Evolutionary conservation across 2,888 invertebrate genomes (phyloP).

Genomic region (Patella caerulea): DNA sequence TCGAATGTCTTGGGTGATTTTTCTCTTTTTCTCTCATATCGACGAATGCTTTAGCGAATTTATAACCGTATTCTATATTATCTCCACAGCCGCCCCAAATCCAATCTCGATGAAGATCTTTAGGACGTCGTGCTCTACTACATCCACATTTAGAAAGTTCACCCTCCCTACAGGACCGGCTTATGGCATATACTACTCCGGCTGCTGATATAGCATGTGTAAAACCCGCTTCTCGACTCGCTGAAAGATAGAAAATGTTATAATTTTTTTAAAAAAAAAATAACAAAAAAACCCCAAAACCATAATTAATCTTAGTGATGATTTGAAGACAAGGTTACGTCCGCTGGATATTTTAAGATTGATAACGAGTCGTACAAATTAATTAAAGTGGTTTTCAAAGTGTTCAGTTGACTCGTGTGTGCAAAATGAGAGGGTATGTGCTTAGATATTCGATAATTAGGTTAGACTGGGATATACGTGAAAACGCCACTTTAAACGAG

Average conservation of each 20-base stretch:
- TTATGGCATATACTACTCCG: constrained; percentile 87
- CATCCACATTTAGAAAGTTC: constrained; percentile 91
- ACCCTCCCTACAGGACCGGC: constrained; percentile 92
- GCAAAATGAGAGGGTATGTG: too few relatives aligned
- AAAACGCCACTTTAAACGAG: too few relatives aligned
- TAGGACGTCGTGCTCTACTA: constrained; percentile 85
- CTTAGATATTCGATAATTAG: too few relatives aligned
- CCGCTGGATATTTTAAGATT: too few relatives aligned
- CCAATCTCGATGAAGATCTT: constrained; percentile 90
- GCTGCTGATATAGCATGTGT: constrained; percentile 76
- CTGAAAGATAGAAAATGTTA: constrained; percentile 59
- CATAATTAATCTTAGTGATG: too few relatives aligned
- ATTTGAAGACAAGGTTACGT: too few relatives aligned
- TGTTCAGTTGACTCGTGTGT: too few relatives aligned
- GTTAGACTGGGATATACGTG: too few relatives aligned
- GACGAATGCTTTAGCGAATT: constrained; percentile 94
- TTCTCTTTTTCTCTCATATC: constrained; percentile 87
- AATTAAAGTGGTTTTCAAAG: too few relatives aligned
- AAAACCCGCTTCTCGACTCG: constrained; percentile 76
- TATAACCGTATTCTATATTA: constrained; percentile 87
- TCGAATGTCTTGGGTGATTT: constrained; percentile 85
- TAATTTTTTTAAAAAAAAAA: background rate
- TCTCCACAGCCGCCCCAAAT: constrained; percentile 99
- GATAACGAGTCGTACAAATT: too few relatives aligned
- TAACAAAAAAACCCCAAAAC: background rate